A percentile compares a stretch with the other conserved stretches of the same genome.
These are phyloP conservation scores for Epicauta chinensis DNA, from an alignment of 1,140 invertebrate species.

Conservation along the genomic window DNA sequence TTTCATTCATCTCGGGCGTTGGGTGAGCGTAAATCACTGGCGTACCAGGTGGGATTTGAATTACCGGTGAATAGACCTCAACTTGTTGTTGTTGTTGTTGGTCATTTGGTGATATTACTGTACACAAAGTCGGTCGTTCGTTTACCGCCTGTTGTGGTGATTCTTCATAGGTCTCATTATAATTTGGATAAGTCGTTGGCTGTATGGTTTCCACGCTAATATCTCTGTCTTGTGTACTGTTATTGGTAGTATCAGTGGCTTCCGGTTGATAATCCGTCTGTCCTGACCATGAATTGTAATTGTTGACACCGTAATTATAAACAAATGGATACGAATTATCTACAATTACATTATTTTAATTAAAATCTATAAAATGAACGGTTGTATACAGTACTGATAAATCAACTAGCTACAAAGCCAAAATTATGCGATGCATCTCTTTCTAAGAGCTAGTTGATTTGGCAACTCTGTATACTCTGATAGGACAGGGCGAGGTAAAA, in stretches of 20 bases:
- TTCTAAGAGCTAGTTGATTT: too few relatives aligned
- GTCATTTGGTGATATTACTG: not conserved
- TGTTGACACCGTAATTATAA: slow-evolving; percentile 26
- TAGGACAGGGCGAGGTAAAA: too few relatives aligned
- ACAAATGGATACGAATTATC: slow-evolving; percentile 4
- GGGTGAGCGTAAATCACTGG: slow-evolving; percentile 26
- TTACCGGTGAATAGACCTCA: slow-evolving; percentile 23
- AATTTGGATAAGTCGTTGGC: not conserved
- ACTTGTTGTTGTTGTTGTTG: slow-evolving; percentile 10
- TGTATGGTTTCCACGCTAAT: too few relatives aligned
- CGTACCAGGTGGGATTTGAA: slow-evolving; percentile 24
- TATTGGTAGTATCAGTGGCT: not conserved
- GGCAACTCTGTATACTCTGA: too few relatives aligned
- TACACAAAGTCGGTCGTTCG: not conserved
- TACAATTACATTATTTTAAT: not conserved
- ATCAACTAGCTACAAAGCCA: too few relatives aligned
- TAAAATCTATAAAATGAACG: too few relatives aligned
- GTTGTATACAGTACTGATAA: too few relatives aligned
- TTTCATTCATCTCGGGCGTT: slow-evolving; percentile 24
- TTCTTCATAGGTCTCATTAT: not conserved
- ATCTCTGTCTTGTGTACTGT: not conserved
- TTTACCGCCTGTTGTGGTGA: not conserved
- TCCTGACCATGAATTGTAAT: slow-evolving; percentile 1
- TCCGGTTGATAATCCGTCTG: not conserved
- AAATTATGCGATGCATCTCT: too few relatives aligned